phyloP scores from a whole-genome alignment of 2,113 vertebrate genomes.

The Paradisaea rubra region DNA sequence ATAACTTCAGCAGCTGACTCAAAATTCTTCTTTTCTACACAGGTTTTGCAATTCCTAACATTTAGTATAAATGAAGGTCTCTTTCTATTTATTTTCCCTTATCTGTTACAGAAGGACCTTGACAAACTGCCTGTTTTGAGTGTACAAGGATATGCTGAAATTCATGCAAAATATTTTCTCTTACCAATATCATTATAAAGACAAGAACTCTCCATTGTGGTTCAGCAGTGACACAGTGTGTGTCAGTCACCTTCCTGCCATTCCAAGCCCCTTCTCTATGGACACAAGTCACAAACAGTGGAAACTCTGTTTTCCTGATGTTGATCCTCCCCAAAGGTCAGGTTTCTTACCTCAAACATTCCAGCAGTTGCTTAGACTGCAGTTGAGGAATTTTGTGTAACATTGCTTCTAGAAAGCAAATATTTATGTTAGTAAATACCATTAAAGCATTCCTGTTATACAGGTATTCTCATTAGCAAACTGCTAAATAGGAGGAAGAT shows the following conservation, averaged over 20 bases:
- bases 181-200: background rate
- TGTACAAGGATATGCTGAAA: background rate
- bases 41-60: background rate
- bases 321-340: constrained; percentile 36
- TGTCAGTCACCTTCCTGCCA: background rate
- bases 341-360: constrained; percentile 56
- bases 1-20: constrained; percentile 1
- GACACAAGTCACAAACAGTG: constrained; percentile 40
- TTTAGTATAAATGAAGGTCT: constrained; percentile 1
- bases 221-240: background rate
- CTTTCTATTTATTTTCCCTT: constrained; percentile 32
- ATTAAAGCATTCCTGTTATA: constrained; percentile 30
- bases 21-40: background rate
- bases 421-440: constrained; percentile 68
- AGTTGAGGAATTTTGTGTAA: constrained; percentile 44
- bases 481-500: constrained; percentile 7
- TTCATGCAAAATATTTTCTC: constrained; percentile 12
- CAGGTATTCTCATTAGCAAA: constrained; percentile 46
- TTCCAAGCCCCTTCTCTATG: background rate
- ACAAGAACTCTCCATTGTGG: background rate
- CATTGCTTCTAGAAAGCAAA: constrained; percentile 60
- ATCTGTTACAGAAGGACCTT: constrained; percentile 16
- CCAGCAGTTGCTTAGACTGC: constrained; percentile 55
- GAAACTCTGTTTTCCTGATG: constrained; percentile 54
- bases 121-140: background rate